These are phyloP conservation scores for Luperina testacea DNA, from an alignment of 2,888 invertebrate species.

Conservation along the genomic window DNA sequence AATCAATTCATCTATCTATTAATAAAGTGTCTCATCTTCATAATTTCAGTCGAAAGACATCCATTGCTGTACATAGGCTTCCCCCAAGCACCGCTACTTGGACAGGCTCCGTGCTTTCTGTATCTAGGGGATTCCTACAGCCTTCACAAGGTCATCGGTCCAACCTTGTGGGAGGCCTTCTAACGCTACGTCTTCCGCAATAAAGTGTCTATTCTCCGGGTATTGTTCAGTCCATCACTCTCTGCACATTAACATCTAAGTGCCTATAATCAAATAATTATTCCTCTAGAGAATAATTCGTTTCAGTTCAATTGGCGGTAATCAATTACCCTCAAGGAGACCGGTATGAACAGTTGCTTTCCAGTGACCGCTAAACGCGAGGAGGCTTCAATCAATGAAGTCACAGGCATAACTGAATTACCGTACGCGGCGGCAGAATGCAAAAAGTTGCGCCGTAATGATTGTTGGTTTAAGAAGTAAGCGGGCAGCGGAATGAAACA, in stretches of 20 bases:
- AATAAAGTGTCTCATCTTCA: background rate
- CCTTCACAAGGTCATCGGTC: no score
- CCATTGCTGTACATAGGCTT: background rate
- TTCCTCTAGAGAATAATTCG: slow-evolving; percentile 37
- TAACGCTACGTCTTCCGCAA: background rate
- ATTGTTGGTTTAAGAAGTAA: slow-evolving; percentile 46
- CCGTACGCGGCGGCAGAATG: slow-evolving; percentile 64
- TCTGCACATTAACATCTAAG: slow-evolving; percentile 31
- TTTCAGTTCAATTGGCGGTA: slow-evolving; percentile 29
- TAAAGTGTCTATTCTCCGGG: background rate
- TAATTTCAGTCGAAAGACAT: background rate
- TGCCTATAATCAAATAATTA: slow-evolving; percentile 47
- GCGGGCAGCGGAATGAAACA: slow-evolving; percentile 20
- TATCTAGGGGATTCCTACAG: background rate
- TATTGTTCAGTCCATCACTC: slow-evolving; percentile 15
- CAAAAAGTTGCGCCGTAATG: slow-evolving; percentile 71
- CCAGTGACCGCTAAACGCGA: slow-evolving; percentile 64
- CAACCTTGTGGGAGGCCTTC: background rate
- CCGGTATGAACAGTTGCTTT: slow-evolving; percentile 58
- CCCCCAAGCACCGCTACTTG: background rate
- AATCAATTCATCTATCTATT: background rate
- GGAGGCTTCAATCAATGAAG: slow-evolving; percentile 71
- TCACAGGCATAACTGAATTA: slow-evolving; percentile 74
- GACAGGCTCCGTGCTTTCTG: background rate
- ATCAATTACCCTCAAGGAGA: slow-evolving; percentile 59